These are phyloP conservation scores for Willowsia nigromaculata DNA, from an alignment of 2,888 invertebrate species.

Conservation along the genomic window DNA sequence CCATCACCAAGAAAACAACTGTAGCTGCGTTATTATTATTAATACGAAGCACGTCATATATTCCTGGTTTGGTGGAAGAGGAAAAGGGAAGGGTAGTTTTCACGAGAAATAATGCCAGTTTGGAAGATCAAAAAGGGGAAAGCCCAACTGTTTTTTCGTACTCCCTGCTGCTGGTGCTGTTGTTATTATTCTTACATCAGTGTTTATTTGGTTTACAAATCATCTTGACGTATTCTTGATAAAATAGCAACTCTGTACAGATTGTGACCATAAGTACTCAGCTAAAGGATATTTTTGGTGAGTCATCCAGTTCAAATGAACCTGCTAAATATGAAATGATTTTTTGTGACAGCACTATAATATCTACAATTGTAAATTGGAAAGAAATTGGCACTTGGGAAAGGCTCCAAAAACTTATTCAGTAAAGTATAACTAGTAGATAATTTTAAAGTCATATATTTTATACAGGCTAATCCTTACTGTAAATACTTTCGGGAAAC, in stretches of 20 bases:
- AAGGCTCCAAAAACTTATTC: too few species aligned
- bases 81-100: background rate
- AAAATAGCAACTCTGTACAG: constrained; percentile 4
- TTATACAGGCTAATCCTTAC: too few species aligned
- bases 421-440: too few species aligned
- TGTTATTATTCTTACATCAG: background rate
- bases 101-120: background rate
- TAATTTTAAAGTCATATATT: too few species aligned
- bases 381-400: too few species aligned
- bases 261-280: background rate
- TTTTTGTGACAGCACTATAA: too few species aligned
- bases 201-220: too few species aligned
- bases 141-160: background rate
- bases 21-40: background rate
- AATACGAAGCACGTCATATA: background rate
- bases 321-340: too few species aligned
- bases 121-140: background rate
- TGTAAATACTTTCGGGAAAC: too few species aligned
- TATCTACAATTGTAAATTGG: too few species aligned
- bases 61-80: background rate
- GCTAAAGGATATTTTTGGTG: constrained; percentile 3
- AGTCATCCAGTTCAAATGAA: too few species aligned
- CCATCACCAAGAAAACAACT: background rate
- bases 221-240: constrained; percentile 10
- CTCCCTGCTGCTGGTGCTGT: background rate